Base-by-base conservation (phyloP, 2,888 invertebrate genomes). In the Orthonychiurus folsomi region DNA sequence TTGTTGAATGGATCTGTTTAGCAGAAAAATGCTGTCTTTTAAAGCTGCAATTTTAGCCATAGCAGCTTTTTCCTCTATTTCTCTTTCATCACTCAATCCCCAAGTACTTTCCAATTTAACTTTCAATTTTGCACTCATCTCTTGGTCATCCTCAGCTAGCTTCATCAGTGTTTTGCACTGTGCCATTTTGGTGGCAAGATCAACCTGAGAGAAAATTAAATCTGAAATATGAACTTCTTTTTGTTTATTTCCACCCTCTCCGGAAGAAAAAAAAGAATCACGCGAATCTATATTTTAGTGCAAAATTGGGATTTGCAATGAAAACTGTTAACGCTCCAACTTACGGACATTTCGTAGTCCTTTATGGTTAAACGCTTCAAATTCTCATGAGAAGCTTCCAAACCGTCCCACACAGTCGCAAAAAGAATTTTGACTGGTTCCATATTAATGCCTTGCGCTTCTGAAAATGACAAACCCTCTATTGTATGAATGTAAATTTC, bases 131-230 rank as follows among this genome's bases (percentile, higher is more conserved):
- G 56, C 47, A 9, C 67, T 63, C 1, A 67, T 56, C 25, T 64
- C 64, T 21, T 67, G 64, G 59, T 72, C 64, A 52, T 70, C 68
- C 52, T 70, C 67, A 0, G 70, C 69, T n/a, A 72, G 56, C 56
- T 66, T 62, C 3, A 70, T 68, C 20, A 72, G 57, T 25, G 57
- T 62, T 61, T 63, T 56, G 1, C 61, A 64, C 57, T 63, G 63
- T 5, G 68, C 64, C 64, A 65, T 66, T 48, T 59, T 63, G 15
- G 65, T 65, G 18, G 63, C 58, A 12, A 69, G 59, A n/a, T 65
- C 63, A 1, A 61, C 47, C 63, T 65, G 23, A 1, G 24, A n/a
- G 5, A 24, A 47, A 27, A n/a, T n/a, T n/a, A n/a, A n/a, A n/a
- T n/a, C n/a, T n/a, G n/a, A n/a, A n/a, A n/a, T n/a, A 55, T n/a